Percentiles rank a stretch among this genome's conserved stretches.
These are phyloP conservation scores for Gymnobelideus leadbeateri DNA, from an alignment of 2,113 vertebrate genomes.

Conservation along the genomic window DNA sequence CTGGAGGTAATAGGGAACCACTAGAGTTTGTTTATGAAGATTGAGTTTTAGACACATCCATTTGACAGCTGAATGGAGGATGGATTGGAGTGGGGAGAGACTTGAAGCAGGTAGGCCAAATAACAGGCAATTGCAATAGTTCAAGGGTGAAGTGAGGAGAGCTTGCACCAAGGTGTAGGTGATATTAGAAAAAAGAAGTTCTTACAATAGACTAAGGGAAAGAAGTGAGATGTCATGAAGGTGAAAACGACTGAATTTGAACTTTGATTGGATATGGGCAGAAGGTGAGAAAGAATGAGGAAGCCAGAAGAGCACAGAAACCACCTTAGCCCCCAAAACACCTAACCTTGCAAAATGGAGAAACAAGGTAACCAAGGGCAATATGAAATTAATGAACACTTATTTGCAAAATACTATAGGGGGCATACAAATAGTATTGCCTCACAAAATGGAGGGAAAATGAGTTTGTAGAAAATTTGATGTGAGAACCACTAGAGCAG, in stretches of 20 bases:
- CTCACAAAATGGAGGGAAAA: neutral
- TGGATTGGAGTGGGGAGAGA: neutral
- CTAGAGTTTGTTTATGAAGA: neutral
- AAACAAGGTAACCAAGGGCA: neutral
- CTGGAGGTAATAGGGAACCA: neutral
- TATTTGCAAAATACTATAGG: neutral
- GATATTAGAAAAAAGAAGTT: no score
- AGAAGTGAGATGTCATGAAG: neutral
- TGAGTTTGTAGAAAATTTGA: neutral
- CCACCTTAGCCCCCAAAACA: neutral
- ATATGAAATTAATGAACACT: neutral
- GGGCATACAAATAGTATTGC: no score
- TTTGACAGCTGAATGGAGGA: neutral
- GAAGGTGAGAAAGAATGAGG: neutral
- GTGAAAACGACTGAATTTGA: neutral
- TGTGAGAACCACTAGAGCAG: neutral
- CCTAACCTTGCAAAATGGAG: neutral
- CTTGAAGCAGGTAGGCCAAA: neutral
- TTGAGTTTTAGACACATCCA: neutral
- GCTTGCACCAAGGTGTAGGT: no score
- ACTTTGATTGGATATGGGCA: neutral
- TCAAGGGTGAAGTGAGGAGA: neutral
- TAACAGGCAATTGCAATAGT: neutral
- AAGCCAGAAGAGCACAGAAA: neutral
- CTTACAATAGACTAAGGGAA: no score